Evolutionary conservation across 2,113 vertebrate species (phyloP).

Genomic region (Heterocephalus glaber): DNA sequence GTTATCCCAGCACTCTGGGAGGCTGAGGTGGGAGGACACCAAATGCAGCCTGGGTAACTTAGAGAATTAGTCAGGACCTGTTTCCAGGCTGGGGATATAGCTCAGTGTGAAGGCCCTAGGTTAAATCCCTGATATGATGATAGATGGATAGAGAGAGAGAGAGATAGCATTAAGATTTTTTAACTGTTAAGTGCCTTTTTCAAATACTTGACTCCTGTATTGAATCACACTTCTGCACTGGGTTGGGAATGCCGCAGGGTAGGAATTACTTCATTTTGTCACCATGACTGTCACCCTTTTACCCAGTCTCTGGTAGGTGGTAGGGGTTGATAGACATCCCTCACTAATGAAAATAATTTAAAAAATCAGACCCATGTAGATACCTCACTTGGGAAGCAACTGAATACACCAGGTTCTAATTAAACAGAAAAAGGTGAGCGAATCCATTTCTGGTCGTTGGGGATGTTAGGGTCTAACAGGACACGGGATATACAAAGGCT

Average conservation of each 20-base stretch:
- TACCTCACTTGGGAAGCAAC: neutral
- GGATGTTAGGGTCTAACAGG: fast-evolving
- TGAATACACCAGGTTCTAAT: fast-evolving
- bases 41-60: neutral
- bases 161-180: neutral
- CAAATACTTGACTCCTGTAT: neutral
- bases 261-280: neutral
- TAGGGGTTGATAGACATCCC: neutral
- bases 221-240: fast-evolving
- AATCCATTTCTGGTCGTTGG: fast-evolving
- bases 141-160: too few species aligned
- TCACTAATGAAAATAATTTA: neutral
- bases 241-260: neutral
- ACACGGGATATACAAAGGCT: too few species aligned
- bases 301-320: too few species aligned
- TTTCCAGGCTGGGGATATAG: neutral
- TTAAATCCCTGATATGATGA: neutral
- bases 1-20: neutral
- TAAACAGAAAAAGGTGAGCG: neutral
- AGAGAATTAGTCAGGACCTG: neutral
- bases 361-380: neutral
- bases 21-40: neutral
- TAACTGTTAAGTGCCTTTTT: neutral
- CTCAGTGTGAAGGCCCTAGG: neutral
- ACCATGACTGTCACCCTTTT: neutral